phyloP scores from a whole-genome alignment of 2,797 vertebrate species.

The Erpetoichthys calabaricus region DNA sequence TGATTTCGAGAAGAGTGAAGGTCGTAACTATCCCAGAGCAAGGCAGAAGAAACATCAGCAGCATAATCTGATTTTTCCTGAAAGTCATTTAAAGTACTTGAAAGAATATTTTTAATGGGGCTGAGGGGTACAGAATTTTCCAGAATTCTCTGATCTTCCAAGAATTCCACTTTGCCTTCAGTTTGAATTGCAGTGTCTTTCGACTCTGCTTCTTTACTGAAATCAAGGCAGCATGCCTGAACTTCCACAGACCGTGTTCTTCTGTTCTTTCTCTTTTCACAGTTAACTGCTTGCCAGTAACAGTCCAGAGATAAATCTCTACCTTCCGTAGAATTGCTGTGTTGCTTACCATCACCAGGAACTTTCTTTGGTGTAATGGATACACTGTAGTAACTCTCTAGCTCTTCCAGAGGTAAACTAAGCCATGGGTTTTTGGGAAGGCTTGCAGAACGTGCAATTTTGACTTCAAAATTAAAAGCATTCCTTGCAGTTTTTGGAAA shows the following conservation, averaged over 20 bases:
- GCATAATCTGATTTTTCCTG: constrained; percentile 18
- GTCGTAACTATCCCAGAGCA: constrained; percentile 48
- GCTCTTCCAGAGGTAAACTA: constrained; percentile 43
- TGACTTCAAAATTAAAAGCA: constrained; percentile 43
- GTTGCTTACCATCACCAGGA: neutral
- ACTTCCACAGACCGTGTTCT: constrained; percentile 2
- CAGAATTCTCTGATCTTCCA: constrained; percentile 14
- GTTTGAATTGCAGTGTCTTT: constrained; percentile 2
- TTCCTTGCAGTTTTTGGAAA: constrained; percentile 28
- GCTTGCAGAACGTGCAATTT: constrained; percentile 32
- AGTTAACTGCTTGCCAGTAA: fast-evolving
- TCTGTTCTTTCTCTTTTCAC: constrained; percentile 15
- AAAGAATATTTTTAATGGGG: constrained; percentile 35
- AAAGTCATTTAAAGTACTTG: constrained; percentile 38
- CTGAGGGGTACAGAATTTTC: constrained; percentile 24
- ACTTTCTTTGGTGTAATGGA: constrained; percentile 32
- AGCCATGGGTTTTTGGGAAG: constrained; percentile 50
- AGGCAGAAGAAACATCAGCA: constrained; percentile 26
- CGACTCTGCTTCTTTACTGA: constrained; percentile 16
- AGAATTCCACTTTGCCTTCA: constrained; percentile 7
- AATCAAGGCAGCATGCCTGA: constrained; percentile 14
- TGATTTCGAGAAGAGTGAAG: constrained; percentile 37
- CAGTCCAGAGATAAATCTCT: neutral
- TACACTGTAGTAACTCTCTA: constrained; percentile 45
- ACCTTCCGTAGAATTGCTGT: neutral